Evolutionary conservation across 2,113 vertebrate species (phyloP), one percentile per base, ranked within the genome.

Genomic region (Alosa alosa): DNA sequence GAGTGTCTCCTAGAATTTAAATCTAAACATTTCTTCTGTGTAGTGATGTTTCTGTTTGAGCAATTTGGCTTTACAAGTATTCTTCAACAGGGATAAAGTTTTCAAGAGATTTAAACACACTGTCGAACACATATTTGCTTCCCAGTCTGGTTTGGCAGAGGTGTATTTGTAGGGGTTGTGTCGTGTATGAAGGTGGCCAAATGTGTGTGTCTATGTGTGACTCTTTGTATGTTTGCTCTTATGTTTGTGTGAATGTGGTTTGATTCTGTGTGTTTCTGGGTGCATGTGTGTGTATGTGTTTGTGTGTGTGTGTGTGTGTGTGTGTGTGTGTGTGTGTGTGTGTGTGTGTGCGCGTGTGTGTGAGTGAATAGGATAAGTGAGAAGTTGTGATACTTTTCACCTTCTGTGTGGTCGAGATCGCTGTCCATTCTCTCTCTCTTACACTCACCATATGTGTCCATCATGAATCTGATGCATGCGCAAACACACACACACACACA

Each of bases 351-450:
- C n/a, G 1, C 41, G 10, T 13, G 11, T 78, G 36, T 78, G 72
- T 36, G 72, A 15, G 25, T 41, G 36, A 17, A 17, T 78, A 39
- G 31, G 31, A 15, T 0, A 41, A 8, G 9, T 31, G 68, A 36
- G 25, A 31, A 25, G 68, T 75, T 25, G 68, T 31, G 41, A 44
- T 44, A 44, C 41, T 75, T 75, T 9, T 75, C 68, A 10, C 31
- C 72, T 78, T 11, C 72, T 78, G 72, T 78, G 72, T 78, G 72
- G 72, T 78, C 25, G 15, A 39, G 72, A 78, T 78, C 36, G 31
- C 3, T 39, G 36, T 39, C 72, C 36, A 39, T 78, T 78, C 72
- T 36, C 11, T 31, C n/a, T 36, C 10, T 78, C 72, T 17, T 17
- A 39, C 72, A 78, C 25, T 78, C 36, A 78, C 55, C 55, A 36